Percentiles rank a stretch among this genome's conserved stretches.
Evolutionary conservation across 2,797 vertebrate species (phyloP).

Genomic region (Hafferia zeledoni): DNA sequence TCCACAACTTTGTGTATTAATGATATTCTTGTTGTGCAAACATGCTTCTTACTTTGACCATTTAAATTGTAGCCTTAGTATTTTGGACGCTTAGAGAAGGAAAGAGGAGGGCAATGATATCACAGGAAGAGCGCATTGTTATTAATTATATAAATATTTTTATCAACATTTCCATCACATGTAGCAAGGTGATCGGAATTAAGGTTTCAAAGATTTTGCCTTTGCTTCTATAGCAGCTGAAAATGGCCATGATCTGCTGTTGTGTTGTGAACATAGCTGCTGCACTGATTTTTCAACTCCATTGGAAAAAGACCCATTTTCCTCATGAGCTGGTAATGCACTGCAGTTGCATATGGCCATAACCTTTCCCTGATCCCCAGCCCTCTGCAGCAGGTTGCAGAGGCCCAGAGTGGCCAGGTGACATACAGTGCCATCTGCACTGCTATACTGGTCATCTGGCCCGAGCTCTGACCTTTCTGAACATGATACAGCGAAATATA

Average conservation of each 20-base stretch:
- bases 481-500: conserved; percentile 83
- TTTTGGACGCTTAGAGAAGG: not conserved
- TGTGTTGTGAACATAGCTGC: not conserved
- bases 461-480: conserved; percentile 81
- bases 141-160: not conserved
- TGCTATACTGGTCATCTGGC: conserved; percentile 81
- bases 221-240: not conserved
- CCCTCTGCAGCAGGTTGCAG: conserved; percentile 76
- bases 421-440: conserved; percentile 79
- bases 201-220: conserved; percentile 25
- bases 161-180: not conserved
- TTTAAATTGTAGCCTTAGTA: not conserved
- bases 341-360: conserved; percentile 60
- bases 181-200: not conserved
- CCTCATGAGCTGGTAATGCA: conserved; percentile 2
- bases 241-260: not conserved
- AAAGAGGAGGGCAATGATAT: not conserved
- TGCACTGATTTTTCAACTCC: conserved; percentile 9
- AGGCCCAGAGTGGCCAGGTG: conserved; percentile 77
- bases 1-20: not conserved
- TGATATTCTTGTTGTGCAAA: not conserved
- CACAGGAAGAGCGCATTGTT: not conserved
- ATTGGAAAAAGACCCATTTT: not conserved
- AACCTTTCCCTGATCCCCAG: conserved; percentile 80
- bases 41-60: not conserved